Percentiles rank a stretch among this genome's conserved stretches.
Evolutionary conservation across 2,113 vertebrate genomes (phyloP).

Genomic region (Dicentrarchus labrax): DNA sequence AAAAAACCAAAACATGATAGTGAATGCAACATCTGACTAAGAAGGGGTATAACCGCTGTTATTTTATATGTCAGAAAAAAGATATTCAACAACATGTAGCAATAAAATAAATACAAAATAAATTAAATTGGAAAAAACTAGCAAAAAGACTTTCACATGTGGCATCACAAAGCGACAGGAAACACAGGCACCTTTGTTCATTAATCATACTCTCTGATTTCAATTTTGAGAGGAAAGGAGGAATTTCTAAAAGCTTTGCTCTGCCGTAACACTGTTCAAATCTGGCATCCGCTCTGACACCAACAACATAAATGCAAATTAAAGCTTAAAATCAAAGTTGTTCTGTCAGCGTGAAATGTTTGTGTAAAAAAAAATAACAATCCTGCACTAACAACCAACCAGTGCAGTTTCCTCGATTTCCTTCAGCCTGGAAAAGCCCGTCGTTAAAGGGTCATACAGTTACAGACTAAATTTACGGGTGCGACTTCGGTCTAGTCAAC

Average conservation of each 20-base stretch:
- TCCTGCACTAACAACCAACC: neutral
- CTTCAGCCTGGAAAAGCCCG: too few species aligned
- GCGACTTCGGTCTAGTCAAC: neutral
- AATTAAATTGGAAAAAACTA: slow-evolving; percentile 68
- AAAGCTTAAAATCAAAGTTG: slow-evolving; percentile 8
- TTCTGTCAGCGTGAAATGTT: neutral
- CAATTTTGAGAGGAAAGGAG: neutral
- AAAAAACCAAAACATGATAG: slow-evolving; percentile 11
- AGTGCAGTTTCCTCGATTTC: too few species aligned
- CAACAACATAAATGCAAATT: neutral
- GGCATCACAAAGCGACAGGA: slow-evolving; percentile 21
- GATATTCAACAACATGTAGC: slow-evolving; percentile 42
- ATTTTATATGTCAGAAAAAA: slow-evolving; percentile 29
- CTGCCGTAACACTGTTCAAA: neutral
- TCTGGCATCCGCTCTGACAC: neutral
- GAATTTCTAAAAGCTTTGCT: neutral
- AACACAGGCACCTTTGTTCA: slow-evolving; percentile 17
- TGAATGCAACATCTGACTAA: slow-evolving; percentile 6
- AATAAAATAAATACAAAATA: slow-evolving; percentile 79
- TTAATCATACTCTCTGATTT: neutral
- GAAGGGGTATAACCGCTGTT: neutral
- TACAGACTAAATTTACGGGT: neutral
- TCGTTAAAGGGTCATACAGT: too few species aligned
- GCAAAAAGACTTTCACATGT: slow-evolving; percentile 33
- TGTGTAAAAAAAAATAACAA: neutral